Evolutionary conservation across 1,140 invertebrate genomes (phyloP).

Genomic region (Agrilus planipennis): DNA sequence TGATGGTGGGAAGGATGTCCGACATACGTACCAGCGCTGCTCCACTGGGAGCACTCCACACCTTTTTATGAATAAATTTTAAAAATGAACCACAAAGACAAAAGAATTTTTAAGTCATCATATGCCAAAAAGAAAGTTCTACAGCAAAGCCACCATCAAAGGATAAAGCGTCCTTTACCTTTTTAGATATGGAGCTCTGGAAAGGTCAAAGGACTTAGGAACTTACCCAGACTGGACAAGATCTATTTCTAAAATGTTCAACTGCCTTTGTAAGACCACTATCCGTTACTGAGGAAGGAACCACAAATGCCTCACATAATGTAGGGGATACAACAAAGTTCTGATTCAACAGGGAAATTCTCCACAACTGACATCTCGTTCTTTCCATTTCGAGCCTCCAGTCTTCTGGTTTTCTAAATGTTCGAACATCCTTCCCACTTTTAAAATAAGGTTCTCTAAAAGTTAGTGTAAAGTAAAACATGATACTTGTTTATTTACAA

Average conservation of each 20-base stretch:
- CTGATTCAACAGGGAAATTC: conserved; percentile 52
- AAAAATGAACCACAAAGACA: too few relatives aligned
- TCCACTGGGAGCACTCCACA: conserved; percentile 56
- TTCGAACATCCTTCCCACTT: conserved; percentile 24
- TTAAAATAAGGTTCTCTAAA: conserved; percentile 45
- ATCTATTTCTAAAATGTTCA: conserved; percentile 64
- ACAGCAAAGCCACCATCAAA: too few relatives aligned
- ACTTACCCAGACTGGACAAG: conserved; percentile 70
- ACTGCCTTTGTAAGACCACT: conserved; percentile 59
- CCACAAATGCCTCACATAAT: conserved; percentile 66
- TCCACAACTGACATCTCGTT: conserved; percentile 45
- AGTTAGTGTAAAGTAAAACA: conserved; percentile 6
- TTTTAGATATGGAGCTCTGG: too few relatives aligned
- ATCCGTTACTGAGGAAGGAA: conserved; percentile 66
- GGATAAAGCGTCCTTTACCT: too few relatives aligned
- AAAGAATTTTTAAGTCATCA: too few relatives aligned
- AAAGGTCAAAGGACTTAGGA: too few relatives aligned
- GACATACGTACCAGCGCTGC: conserved; percentile 72
- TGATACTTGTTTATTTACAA: background rate
- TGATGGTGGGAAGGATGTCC: conserved; percentile 52
- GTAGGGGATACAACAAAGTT: conserved; percentile 50
- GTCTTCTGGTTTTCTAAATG: conserved; percentile 33
- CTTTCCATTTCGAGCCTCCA: conserved; percentile 51
- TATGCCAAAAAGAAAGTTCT: too few relatives aligned
- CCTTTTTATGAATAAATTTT: conserved; percentile 25